Evolutionary conservation across 2,113 vertebrate species (phyloP).

Genomic region (Herpetotheres cachinnans): DNA sequence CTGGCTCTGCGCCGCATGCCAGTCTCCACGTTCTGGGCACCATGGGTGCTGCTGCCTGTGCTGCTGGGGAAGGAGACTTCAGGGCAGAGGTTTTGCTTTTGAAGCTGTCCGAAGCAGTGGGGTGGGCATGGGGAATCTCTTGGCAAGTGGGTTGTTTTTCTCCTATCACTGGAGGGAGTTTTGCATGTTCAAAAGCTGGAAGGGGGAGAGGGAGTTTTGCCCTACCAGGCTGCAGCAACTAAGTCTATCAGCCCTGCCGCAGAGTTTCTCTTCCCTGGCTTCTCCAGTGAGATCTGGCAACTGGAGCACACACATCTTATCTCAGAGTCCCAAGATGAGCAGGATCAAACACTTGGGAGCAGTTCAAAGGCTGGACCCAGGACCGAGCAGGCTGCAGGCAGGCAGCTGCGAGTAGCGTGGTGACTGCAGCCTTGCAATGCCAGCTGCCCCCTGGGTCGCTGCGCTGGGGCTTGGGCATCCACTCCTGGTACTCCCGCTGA

Average conservation of each 20-base stretch:
- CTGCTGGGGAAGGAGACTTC: not conserved
- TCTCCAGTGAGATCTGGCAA: not conserved
- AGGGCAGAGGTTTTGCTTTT: not conserved
- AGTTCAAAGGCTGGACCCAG: conserved; percentile 23
- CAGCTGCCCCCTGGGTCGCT: not conserved
- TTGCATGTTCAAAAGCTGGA: not conserved
- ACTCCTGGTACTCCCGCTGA: not conserved
- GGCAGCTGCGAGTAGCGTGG: not conserved
- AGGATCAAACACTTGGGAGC: conserved; percentile 38
- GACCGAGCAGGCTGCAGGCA: not conserved
- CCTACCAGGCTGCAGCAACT: not conserved
- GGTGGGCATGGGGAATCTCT: not conserved
- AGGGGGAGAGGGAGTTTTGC: not conserved
- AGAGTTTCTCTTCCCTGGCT: not conserved
- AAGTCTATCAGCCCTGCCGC: not conserved
- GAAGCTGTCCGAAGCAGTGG: not conserved
- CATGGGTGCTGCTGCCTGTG: rapidly evolving
- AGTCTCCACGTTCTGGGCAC: rapidly evolving
- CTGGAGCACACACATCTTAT: not conserved
- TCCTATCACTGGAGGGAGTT: not conserved
- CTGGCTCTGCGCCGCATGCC: not conserved
- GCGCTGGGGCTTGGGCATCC: not conserved
- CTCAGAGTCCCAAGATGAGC: not conserved
- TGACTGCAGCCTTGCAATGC: not conserved
- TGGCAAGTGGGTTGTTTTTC: not conserved